Conservation (phyloP, 2,113 vertebrate genomes). For the Coturnix japonica region DNA sequence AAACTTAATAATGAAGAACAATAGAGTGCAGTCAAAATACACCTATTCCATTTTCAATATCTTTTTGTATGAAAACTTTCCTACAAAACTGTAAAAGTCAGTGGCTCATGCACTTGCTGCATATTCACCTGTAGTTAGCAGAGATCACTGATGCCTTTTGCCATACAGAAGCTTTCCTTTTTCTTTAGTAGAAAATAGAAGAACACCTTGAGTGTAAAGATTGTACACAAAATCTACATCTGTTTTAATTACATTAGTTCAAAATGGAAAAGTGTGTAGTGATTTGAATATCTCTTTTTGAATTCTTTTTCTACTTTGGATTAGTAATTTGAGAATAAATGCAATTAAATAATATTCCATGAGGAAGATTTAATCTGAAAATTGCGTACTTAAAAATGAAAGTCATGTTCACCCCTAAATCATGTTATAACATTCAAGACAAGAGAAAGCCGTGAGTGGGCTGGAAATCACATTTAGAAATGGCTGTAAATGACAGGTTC, state of each 20-base stretch:
- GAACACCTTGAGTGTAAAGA: neutral
- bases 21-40: neutral
- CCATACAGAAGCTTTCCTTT: neutral
- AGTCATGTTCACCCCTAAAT: neutral
- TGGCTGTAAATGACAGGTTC: neutral
- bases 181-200: neutral
- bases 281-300: neutral
- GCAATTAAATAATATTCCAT: neutral
- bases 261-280: constrained; percentile 12
- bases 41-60: neutral
- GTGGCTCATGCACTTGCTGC: neutral
- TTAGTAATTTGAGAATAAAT: neutral
- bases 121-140: neutral
- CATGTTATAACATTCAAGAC: neutral
- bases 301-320: neutral
- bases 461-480: neutral
- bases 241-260: neutral
- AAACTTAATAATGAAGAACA: neutral
- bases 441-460: neutral
- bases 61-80: neutral
- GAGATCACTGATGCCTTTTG: neutral
- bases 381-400: neutral
- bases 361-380: neutral
- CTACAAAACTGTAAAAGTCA: neutral
- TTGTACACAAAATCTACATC: constrained; percentile 7